Evolutionary conservation across 2,888 invertebrate species (phyloP), one percentile per base, ranked within the genome.

Genomic region (Xylocampa areola): DNA sequence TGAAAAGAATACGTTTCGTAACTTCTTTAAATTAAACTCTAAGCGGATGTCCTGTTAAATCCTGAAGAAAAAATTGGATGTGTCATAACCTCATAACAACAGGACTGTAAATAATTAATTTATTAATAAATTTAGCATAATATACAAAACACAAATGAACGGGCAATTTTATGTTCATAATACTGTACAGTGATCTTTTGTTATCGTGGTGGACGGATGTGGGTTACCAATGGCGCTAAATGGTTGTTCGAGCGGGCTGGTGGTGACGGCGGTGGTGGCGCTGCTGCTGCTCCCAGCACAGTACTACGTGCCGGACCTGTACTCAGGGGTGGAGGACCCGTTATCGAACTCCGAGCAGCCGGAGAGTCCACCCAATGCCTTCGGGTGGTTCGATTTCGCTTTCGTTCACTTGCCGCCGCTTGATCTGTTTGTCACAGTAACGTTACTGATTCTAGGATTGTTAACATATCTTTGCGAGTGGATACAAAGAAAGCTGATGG

Each of bases 401-500:
- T 55, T 60, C 51, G 23, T 61, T 35, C 61, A 62, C 19, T 62
- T 84, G 37, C 83, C 89, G 17, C 81, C 87, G n/a, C 64, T 88
- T 43, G 90, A 92, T 68, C 43, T 89, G 14, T 68, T 87, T 49
- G 69, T 87, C 39, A 82, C 90, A 19, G 45, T 80, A 10, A 53
- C 79, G 8, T 74, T 92, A 52, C 36, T 88, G 25, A 19, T 80
- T 29, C 32, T 87, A 30, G 87, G 81, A n/a, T 44, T 85, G 13
- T 19, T 81, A 11, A 85, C 77, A 27, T 88, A 90, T 62, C 51
- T 89, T 36, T 87, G 83, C 72, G 91, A 90, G 71, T 91, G 89
- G 89, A 84, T 91, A 62, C 92, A 92, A 54, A 86, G 88, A 63
- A 91, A 91, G 76, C 67, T 89, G 25, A 85, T 90, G 85, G 90